Evolutionary conservation across 1,140 invertebrate genomes (phyloP), one percentile per base, ranked within the genome.

Genomic region (Chironomus tepperi): DNA sequence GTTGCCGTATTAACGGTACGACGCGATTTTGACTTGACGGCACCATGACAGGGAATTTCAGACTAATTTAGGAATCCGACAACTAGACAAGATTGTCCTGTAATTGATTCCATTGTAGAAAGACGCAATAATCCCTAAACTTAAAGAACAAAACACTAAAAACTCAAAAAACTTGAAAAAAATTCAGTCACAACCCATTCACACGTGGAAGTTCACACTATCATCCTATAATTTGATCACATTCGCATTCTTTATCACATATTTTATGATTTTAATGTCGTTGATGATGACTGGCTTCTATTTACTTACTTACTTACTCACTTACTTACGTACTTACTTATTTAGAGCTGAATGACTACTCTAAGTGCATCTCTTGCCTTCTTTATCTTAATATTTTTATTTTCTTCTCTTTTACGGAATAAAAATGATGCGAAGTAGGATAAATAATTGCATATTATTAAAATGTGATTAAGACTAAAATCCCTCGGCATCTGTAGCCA

Each of bases 241-340:
- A 3, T 47, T 47, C 43, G 15, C 24, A 34, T 34, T n/a, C 16
- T 70, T 70, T 70, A 70, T 70, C 65, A 70, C 65, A 21, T 21
- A 70, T 70, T 70, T 70, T 70, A 70, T 70, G 65, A 70, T 70
- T 70, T 70, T 70, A 70, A 70, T 70, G 47, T 57, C 47, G 12
- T 57, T 57, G 24, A 34, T 57, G 47, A 57, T 15, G 47, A 57
- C 12, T 57, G 43, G 9, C 2, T 57, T 57, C 47, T 57, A 57
- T 57, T 57, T 57, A 15, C 12, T 57, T 47, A 47, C 47, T n/a
- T n/a, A 15, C n/a, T n/a, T n/a, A n/a, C n/a, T n/a, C n/a, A n/a
- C n/a, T n/a, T n/a, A n/a, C 12, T 57, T n/a, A 57, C 47, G 12
- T n/a, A n/a, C 47, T 57, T 12, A 57, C 24, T 57, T n/a, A 57